A percentile compares a stretch with the other conserved stretches of the same genome.
These are phyloP conservation scores for Halichoerus grypus DNA, from an alignment of 2,113 vertebrate genomes.

Conservation along the genomic window DNA sequence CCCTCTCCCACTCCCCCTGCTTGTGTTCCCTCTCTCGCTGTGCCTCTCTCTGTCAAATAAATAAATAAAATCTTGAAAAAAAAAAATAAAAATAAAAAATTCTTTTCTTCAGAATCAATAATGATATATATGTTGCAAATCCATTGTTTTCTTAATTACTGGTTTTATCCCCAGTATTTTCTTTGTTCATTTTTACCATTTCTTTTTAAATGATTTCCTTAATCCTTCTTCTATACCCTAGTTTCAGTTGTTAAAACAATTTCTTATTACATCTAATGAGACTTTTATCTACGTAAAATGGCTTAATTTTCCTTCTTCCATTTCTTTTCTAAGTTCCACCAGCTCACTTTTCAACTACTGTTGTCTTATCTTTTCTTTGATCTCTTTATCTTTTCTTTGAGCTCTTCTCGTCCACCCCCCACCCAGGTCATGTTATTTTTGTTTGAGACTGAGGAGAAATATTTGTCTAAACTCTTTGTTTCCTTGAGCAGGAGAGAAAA, in stretches of 20 bases:
- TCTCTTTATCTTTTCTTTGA: conserved; percentile 6
- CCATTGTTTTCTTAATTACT: not conserved
- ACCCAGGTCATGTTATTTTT: conserved; percentile 23
- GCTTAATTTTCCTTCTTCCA: conserved; percentile 21
- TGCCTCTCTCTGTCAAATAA: too few species aligned
- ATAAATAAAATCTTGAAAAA: too few species aligned
- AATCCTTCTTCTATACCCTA: not conserved
- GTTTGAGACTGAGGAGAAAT: not conserved
- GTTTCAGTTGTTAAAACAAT: not conserved
- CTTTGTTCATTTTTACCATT: not conserved
- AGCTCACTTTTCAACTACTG: conserved; percentile 38
- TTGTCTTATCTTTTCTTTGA: conserved; percentile 37
- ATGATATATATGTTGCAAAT: not conserved
- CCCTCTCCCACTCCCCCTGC: too few species aligned
- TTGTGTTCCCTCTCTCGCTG: too few species aligned
- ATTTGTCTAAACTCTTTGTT: conserved; percentile 24
- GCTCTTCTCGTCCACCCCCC: not conserved
- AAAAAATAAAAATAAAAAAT: not conserved
- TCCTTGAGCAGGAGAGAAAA: not conserved
- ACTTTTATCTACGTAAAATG: conserved; percentile 13
- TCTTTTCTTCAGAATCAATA: not conserved
- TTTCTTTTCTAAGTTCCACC: not conserved
- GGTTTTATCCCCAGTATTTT: not conserved
- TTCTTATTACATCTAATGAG: not conserved
- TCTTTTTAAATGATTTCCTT: conserved; percentile 41